These are phyloP conservation scores for Adelosebastes latens DNA, from an alignment of 2,797 vertebrate species.

Conservation along the genomic window DNA sequence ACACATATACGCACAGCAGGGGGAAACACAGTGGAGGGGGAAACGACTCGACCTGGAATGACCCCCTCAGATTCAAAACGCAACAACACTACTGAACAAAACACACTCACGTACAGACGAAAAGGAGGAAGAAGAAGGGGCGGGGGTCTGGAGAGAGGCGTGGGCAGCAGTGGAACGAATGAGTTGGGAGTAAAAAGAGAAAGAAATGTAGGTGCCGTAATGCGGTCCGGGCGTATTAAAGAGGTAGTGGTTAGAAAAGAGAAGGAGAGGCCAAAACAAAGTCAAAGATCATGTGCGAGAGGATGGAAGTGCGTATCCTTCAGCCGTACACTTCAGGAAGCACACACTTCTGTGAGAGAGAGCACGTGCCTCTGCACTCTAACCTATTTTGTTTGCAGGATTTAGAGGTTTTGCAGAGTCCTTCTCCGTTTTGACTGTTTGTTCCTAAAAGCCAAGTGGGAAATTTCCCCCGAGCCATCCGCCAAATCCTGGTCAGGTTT, in stretches of 20 bases:
- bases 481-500: not conserved
- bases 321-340: conserved; percentile 44
- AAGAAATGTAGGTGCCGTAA: not conserved
- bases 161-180: conserved; percentile 7
- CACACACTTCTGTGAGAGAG: conserved; percentile 10
- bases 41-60: conserved; percentile 33
- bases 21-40: conserved; percentile 11
- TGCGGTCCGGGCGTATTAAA: conserved; percentile 14
- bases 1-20: not conserved
- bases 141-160: not conserved
- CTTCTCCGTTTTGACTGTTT: not conserved
- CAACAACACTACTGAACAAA: conserved; percentile 19
- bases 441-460: conserved; percentile 4
- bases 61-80: not conserved
- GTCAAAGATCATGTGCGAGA: conserved; percentile 25
- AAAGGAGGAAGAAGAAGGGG: not conserved
- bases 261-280: conserved; percentile 40
- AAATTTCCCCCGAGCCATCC: not conserved
- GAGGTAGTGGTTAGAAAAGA: conserved; percentile 16
- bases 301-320: conserved; percentile 39
- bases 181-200: conserved; percentile 6
- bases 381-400: conserved; percentile 33
- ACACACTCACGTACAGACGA: conserved; percentile 1
- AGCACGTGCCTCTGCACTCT: conserved; percentile 24
- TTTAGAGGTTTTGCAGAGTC: not conserved